Base-by-base conservation (phyloP, 2,797 vertebrate genomes). In the Cercopithecus petaurista region DNA sequence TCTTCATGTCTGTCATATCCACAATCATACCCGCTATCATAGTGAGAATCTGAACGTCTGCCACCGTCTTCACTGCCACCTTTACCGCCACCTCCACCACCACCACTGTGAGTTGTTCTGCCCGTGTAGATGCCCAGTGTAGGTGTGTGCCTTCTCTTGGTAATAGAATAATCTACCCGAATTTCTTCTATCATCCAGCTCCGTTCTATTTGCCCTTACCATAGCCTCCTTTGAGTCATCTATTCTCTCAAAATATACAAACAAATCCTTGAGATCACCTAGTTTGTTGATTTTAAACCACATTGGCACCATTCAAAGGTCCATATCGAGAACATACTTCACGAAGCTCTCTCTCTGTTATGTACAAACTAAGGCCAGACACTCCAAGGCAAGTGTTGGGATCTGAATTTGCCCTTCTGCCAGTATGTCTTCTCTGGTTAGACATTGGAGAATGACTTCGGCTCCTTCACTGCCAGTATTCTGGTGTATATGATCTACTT, bases 61-160 rank as follows among this genome's bases (percentile, higher is more conserved):
- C 99, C 99, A 2, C 99, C 98, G 79, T 98, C 98, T 21, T 99
- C 98, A 0, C 99, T 98, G 64, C 17, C 33, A 17, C 17, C 33
- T 70, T 64, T 64, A 30, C 64, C 94, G 1, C 98, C 95, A 0
- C 98, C 95, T 0, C 98, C 90, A 0, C 98, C 97, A 1, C 99
- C 98, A n/a, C 99, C 96, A 8, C 99, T 98, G 30, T 99, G 99
- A 79, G 99, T 99, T 96, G 99, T 99, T 76, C 99, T 99, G 93
- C 99, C 99, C 99, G 99, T 99, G 98, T 99, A 99, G 97, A 99
- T 99, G 98, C 99, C 99, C 41, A 99, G 99, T 24, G 99, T 99
- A 50, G 99, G 99, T 7, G 99, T 99, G 98, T 99, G 99, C 0
- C 99, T 98, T 95, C 99, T 99, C 97, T 99, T 99, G 90, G 99